These are phyloP conservation scores for Mormoops blainvillei DNA, from an alignment of 2,113 vertebrate genomes.

Conservation along the genomic window DNA sequence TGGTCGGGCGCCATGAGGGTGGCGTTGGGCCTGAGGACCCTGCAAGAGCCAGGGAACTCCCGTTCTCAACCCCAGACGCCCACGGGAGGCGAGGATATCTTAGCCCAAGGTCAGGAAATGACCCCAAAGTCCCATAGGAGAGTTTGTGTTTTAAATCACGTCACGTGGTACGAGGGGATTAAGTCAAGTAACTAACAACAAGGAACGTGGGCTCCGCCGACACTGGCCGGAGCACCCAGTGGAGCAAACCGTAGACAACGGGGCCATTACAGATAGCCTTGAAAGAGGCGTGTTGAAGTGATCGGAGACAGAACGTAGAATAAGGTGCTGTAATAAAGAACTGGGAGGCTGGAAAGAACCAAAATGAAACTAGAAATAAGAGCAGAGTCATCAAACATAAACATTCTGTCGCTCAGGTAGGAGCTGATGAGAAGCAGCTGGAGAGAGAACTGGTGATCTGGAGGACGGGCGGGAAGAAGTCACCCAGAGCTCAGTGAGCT, in stretches of 20 bases:
- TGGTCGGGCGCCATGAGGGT: too few species aligned
- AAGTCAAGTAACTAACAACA: background rate
- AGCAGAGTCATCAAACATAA: background rate
- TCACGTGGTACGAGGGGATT: too few species aligned
- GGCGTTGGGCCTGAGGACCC: background rate
- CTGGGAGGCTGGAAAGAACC: background rate
- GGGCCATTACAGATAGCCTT: background rate
- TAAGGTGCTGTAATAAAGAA: background rate
- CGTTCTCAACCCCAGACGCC: background rate
- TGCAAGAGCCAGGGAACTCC: too few species aligned
- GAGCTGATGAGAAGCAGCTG: background rate
- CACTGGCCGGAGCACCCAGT: background rate
- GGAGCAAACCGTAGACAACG: background rate
- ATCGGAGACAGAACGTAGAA: background rate
- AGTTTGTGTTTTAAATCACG: too few species aligned
- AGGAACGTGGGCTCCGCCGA: background rate
- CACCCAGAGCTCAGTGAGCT: background rate
- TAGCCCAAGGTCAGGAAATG: background rate
- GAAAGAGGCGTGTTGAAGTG: too few species aligned
- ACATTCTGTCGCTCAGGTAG: background rate
- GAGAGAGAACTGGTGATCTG: background rate
- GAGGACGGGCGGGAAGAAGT: background rate
- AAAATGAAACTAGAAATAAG: background rate
- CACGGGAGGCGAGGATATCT: background rate
- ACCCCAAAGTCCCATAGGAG: background rate